A percentile compares a stretch with the other conserved stretches of the same genome.
These are phyloP conservation scores for Apis dorsata DNA, from an alignment of 1,140 invertebrate genomes.

Conservation along the genomic window DNA sequence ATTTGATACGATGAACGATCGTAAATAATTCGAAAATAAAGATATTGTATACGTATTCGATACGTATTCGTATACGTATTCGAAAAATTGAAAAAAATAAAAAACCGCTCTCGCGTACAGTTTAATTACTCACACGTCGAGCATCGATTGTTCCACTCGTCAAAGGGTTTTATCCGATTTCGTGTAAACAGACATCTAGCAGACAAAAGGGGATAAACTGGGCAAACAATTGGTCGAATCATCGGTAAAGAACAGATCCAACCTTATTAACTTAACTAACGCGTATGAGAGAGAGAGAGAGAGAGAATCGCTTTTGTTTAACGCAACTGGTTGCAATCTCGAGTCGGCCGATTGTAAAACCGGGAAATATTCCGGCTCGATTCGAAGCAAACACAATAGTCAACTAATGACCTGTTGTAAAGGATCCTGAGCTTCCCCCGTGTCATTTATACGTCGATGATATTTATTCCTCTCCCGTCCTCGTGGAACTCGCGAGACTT, in stretches of 20 bases:
- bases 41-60: no score
- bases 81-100: no score
- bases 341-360: neutral
- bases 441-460: slow-evolving; percentile 33
- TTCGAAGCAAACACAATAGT: slow-evolving; percentile 18
- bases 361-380: neutral
- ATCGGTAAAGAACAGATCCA: neutral
- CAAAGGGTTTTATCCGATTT: neutral
- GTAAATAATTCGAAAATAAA: no score
- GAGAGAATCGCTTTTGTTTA: slow-evolving; percentile 7
- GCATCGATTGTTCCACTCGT: neutral
- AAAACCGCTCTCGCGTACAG: neutral
- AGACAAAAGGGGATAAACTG: neutral
- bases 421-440: slow-evolving; percentile 33
- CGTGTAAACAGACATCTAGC: neutral
- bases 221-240: neutral
- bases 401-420: slow-evolving; percentile 45
- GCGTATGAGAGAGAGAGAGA: neutral
- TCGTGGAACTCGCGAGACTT: neutral
- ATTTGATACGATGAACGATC: no score
- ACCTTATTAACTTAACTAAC: neutral
- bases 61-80: no score
- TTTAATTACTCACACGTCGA: no score
- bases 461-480: slow-evolving; percentile 15
- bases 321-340: neutral